A percentile compares a stretch with the other conserved stretches of the same genome.
Conservation (phyloP, 1,140 invertebrate genomes). For the Augochlora pura region DNA sequence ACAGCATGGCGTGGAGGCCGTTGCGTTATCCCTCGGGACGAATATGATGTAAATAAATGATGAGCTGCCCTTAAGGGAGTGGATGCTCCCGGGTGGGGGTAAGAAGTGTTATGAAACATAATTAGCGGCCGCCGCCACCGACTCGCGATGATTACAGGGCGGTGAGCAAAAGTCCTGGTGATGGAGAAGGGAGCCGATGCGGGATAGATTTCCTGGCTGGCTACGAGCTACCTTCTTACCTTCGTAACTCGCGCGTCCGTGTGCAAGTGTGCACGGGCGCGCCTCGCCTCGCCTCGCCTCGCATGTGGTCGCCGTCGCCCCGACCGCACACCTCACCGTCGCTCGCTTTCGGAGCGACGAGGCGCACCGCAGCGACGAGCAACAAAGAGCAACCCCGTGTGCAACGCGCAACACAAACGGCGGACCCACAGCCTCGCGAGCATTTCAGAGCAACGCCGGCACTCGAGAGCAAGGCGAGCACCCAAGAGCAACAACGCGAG, state of each 20-base stretch:
- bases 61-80: constrained; percentile 78
- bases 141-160: constrained; percentile 80
- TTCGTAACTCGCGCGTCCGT: constrained; percentile 39
- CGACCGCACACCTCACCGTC: constrained; percentile 16
- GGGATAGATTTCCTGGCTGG: constrained; percentile 73
- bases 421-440: too few species aligned
- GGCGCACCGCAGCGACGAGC: not conserved
- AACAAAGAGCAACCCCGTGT: too few species aligned
- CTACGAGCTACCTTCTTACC: constrained; percentile 69
- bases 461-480: too few species aligned
- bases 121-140: constrained; percentile 79
- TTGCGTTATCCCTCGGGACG: constrained; percentile 69
- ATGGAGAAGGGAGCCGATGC: constrained; percentile 57
- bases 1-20: constrained; percentile 8
- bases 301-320: constrained; percentile 6
- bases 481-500: too few species aligned
- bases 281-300: constrained; percentile 1
- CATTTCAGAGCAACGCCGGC: too few species aligned
- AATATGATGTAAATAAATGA: constrained; percentile 80
- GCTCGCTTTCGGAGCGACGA: constrained; percentile 3
- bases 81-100: constrained; percentile 75
- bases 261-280: not conserved
- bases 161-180: constrained; percentile 76
- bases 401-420: too few species aligned
- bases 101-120: constrained; percentile 81